A percentile compares a stretch with the other conserved stretches of the same genome.
These are phyloP conservation scores for Hemaris fuciformis DNA, from an alignment of 2,888 invertebrate species.

Conservation along the genomic window DNA sequence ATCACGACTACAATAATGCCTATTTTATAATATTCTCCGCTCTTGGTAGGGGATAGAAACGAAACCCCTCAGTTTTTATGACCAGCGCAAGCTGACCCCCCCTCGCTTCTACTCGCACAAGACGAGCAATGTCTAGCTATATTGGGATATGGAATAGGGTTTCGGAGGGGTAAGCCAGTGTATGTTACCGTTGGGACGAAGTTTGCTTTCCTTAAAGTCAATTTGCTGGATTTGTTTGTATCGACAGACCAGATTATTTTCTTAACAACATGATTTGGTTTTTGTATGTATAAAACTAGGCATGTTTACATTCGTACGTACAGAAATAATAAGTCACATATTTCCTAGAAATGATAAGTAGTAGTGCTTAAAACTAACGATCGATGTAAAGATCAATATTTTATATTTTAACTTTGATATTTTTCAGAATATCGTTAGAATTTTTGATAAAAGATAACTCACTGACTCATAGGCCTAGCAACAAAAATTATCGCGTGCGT, in stretches of 20 bases:
- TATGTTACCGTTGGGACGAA: constrained; percentile 6
- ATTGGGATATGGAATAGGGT: constrained; percentile 4
- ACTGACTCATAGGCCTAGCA: too few species aligned
- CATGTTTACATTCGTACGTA: too few species aligned
- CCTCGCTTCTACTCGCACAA: background rate
- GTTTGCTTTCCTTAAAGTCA: constrained; percentile 2
- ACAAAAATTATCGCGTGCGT: too few species aligned
- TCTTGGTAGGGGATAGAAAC: background rate
- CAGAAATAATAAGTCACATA: too few species aligned
- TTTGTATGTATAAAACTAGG: background rate
- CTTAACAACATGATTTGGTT: constrained; percentile 19
- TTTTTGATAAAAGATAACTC: too few species aligned
- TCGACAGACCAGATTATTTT: constrained; percentile 13
- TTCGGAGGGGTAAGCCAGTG: background rate
- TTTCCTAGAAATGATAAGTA: too few species aligned
- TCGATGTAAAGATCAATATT: too few species aligned
- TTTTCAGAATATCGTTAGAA: too few species aligned
- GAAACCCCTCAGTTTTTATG: background rate
- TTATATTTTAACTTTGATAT: too few species aligned
- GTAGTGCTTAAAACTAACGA: too few species aligned
- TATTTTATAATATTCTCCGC: background rate
- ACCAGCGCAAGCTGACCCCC: constrained; percentile 3
- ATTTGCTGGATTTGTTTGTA: constrained; percentile 7
- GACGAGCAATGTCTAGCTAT: constrained; percentile 1
- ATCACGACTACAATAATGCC: background rate